phyloP scores from a whole-genome alignment of 2,888 invertebrate species.

The Sussaba pulchella region DNA sequence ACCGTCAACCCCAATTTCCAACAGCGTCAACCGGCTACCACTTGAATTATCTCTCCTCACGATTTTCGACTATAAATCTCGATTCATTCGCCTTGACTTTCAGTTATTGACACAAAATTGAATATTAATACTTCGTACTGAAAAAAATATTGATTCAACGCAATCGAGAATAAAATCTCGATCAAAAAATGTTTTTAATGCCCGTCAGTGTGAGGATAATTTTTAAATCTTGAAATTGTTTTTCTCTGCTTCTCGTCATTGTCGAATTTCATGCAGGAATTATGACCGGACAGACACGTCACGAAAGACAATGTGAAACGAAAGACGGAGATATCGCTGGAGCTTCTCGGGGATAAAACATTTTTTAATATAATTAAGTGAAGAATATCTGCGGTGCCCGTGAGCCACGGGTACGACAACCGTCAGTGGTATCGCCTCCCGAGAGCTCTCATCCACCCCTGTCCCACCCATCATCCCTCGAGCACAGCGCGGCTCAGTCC shows the following conservation, averaged over 20 bases:
- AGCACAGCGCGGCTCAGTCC: conserved; percentile 41
- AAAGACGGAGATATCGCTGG: not conserved
- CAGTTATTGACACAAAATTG: not conserved
- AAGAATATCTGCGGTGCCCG: conserved; percentile 81
- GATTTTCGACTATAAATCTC: conserved; percentile 20
- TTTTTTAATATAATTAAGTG: conserved; percentile 84
- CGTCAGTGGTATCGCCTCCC: conserved; percentile 58
- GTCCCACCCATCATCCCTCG: conserved; percentile 56
- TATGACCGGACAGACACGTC: not conserved
- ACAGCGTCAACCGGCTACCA: conserved; percentile 30
- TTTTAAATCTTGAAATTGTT: too few relatives aligned
- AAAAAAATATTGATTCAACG: not conserved
- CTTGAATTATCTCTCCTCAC: conserved; percentile 40
- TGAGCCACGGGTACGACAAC: conserved; percentile 58
- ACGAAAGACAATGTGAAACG: conserved; percentile 3
- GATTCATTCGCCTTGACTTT: conserved; percentile 14
- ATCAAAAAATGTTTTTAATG: too few relatives aligned
- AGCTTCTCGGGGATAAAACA: conserved; percentile 74
- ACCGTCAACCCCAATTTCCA: conserved; percentile 59
- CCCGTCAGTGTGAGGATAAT: too few relatives aligned
- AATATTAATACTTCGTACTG: not conserved
- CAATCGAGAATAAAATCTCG: too few relatives aligned
- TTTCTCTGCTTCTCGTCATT: too few relatives aligned
- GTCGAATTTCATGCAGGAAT: too few relatives aligned
- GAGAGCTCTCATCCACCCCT: conserved; percentile 51